Evolutionary conservation across 1,140 invertebrate genomes (phyloP).

Genomic region (Tetramorium parvispinum): DNA sequence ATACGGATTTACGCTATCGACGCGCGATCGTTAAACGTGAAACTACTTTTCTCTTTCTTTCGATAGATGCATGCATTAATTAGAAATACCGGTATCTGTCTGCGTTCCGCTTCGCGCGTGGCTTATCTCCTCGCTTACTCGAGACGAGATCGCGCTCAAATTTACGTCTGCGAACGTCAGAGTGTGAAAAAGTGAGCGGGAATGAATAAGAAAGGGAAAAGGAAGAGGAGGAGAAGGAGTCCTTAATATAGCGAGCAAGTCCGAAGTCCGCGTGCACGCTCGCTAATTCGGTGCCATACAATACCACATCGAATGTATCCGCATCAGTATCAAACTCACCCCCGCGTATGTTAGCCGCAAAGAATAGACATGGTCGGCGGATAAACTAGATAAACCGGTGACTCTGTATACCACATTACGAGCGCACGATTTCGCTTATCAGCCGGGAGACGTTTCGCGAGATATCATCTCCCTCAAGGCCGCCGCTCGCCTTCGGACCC

Average conservation of each 20-base stretch:
- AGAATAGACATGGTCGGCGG: conserved; percentile 63
- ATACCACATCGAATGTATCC: conserved; percentile 54
- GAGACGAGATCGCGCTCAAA: conserved; percentile 38
- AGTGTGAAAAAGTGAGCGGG: background rate
- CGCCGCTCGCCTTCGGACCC: conserved; percentile 50
- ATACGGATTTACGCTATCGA: conserved; percentile 26
- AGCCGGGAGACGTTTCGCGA: conserved; percentile 55
- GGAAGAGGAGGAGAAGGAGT: background rate
- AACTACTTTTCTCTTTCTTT: conserved; percentile 47
- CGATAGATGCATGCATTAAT: conserved; percentile 46
- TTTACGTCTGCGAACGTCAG: conserved; percentile 39
- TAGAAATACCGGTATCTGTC: conserved; percentile 57
- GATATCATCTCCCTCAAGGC: conserved; percentile 66
- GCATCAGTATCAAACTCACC: conserved; percentile 47
- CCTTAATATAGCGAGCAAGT: conserved; percentile 53
- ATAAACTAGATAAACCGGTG: conserved; percentile 68
- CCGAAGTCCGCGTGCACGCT: conserved; percentile 29
- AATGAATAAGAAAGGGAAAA: background rate
- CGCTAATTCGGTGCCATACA: conserved; percentile 64
- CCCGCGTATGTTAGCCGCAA: conserved; percentile 60
- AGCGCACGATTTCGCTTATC: conserved; percentile 71
- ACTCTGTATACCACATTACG: conserved; percentile 53
- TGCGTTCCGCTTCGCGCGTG: background rate
- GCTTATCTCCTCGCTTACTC: conserved; percentile 30
- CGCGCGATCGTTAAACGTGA: conserved; percentile 44